Conservation (phyloP, 2,888 invertebrate species). For the Dryomyza anilis region DNA sequence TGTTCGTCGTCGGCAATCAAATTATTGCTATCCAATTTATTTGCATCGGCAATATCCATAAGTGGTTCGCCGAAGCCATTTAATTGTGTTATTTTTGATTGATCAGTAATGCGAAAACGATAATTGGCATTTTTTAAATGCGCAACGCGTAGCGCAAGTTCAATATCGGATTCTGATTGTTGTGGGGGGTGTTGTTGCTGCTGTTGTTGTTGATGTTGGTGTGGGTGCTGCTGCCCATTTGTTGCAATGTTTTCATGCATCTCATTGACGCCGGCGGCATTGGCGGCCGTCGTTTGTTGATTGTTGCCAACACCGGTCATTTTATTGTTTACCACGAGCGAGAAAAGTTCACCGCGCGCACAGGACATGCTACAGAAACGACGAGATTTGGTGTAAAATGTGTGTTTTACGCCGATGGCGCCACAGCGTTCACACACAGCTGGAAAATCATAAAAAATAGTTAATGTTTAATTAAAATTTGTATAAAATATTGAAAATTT, state of each 20-base stretch:
- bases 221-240: slow-evolving; percentile 34
- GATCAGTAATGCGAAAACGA: slow-evolving; percentile 60
- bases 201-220: slow-evolving; percentile 36
- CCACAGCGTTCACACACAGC: slow-evolving; percentile 86
- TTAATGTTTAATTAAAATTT: too few relatives aligned
- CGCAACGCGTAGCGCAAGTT: slow-evolving; percentile 56
- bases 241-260: slow-evolving; percentile 30
- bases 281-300: slow-evolving; percentile 33
- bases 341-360: slow-evolving; percentile 66
- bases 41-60: slow-evolving; percentile 41
- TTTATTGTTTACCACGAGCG: slow-evolving; percentile 56
- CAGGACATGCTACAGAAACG: slow-evolving; percentile 83
- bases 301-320: slow-evolving; percentile 43
- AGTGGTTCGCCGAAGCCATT: slow-evolving; percentile 56
- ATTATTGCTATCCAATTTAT: slow-evolving; percentile 34
- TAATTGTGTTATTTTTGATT: slow-evolving; percentile 55
- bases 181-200: too few relatives aligned
- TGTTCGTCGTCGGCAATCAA: slow-evolving; percentile 25
- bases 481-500: too few relatives aligned
- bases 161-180: slow-evolving; percentile 53
- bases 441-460: too few relatives aligned
- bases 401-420: slow-evolving; percentile 82
- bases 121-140: slow-evolving; percentile 59
- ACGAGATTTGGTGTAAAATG: slow-evolving; percentile 82
- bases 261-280: slow-evolving; percentile 22